A percentile compares a stretch with the other conserved stretches of the same genome.
Conservation (phyloP, 2,888 invertebrate genomes). For the Conus canariensis region DNA sequence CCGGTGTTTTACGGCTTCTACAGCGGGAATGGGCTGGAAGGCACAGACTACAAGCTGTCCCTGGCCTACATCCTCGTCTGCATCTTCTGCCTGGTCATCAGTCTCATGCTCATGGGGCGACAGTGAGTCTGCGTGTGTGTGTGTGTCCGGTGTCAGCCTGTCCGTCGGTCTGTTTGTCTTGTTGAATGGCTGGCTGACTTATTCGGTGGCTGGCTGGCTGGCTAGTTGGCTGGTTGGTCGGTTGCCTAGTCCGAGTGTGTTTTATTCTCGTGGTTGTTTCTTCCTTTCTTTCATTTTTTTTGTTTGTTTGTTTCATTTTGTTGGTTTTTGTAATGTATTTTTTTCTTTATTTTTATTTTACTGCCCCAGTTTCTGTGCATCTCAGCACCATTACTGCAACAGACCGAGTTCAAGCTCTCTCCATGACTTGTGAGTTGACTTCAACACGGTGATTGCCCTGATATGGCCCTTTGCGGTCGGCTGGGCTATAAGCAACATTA, state of each 20-base stretch:
- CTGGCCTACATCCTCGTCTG: slow-evolving; percentile 83
- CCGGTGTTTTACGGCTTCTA: slow-evolving; percentile 90
- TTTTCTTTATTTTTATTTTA: too few species aligned
- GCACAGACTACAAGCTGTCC: slow-evolving; percentile 85
- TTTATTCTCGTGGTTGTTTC: not conserved
- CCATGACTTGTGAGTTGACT: too few species aligned
- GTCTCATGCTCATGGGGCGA: slow-evolving; percentile 73
- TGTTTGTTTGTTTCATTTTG: not conserved
- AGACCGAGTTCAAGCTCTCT: too few species aligned
- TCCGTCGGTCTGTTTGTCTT: not conserved
- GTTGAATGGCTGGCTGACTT: not conserved
- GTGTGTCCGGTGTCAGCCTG: not conserved
- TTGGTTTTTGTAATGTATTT: too few species aligned
- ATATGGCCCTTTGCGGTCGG: too few species aligned
- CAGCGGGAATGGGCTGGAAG: slow-evolving; percentile 58
- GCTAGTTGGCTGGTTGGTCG: not conserved
- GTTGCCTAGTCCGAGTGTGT: not conserved
- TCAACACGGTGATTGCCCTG: too few species aligned
- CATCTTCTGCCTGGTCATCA: slow-evolving; percentile 69
- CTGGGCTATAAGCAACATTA: too few species aligned
- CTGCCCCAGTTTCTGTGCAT: too few species aligned
- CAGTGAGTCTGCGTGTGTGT: slow-evolving; percentile 58
- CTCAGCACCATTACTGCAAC: too few species aligned
- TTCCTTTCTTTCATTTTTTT: not conserved
- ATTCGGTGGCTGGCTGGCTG: not conserved